These are phyloP conservation scores for Melangyna quadrimaculata DNA, from an alignment of 2,888 invertebrate species.

Conservation along the genomic window DNA sequence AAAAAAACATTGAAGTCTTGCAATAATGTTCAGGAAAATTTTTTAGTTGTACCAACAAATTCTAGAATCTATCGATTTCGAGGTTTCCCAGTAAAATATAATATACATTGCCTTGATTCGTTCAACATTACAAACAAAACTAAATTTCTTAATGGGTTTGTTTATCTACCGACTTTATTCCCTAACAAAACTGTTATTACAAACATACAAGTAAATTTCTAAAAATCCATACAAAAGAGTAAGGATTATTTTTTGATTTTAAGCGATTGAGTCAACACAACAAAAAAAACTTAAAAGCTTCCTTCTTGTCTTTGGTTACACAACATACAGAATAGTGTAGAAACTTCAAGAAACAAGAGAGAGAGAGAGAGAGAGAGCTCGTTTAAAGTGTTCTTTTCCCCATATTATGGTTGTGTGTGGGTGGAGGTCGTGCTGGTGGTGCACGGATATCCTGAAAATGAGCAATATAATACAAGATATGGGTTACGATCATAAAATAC, in stretches of 20 bases:
- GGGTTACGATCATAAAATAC: slow-evolving; percentile 22
- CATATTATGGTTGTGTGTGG: background rate
- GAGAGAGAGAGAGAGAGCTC: too few relatives aligned
- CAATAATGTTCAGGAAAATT: too few relatives aligned
- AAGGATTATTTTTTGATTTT: background rate
- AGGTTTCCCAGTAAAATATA: too few relatives aligned
- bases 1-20: too few relatives aligned
- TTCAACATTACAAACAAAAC: background rate
- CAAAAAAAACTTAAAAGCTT: slow-evolving; percentile 13
- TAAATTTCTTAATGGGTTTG: background rate
- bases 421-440: background rate
- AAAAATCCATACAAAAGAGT: background rate
- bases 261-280: background rate
- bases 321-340: background rate
- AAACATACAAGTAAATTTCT: background rate
- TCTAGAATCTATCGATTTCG: too few relatives aligned
- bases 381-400: background rate
- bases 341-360: slow-evolving; percentile 4
- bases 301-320: background rate
- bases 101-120: too few relatives aligned
- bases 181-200: background rate
- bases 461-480: slow-evolving; percentile 40
- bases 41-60: too few relatives aligned
- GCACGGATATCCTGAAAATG: slow-evolving; percentile 19
- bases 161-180: background rate